Percentiles rank a stretch among this genome's conserved stretches.
phyloP scores from a whole-genome alignment of 2,797 vertebrate species.

The Petrocephalus sullivani region DNA sequence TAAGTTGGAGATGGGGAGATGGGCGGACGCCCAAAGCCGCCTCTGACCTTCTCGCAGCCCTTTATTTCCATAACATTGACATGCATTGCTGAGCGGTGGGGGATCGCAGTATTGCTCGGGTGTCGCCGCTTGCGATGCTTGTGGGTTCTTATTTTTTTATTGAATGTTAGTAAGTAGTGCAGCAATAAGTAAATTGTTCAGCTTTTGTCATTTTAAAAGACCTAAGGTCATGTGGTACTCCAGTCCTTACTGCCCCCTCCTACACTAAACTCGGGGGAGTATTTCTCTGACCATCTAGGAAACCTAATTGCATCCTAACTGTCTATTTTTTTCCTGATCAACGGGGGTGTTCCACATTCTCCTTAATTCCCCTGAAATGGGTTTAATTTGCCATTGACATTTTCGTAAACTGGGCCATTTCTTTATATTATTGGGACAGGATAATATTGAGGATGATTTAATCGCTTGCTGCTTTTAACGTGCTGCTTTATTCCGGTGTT shows the following conservation, averaged over 20 bases:
- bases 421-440: background rate
- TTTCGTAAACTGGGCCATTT: background rate
- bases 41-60: background rate
- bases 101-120: background rate
- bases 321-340: background rate
- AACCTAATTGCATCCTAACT: background rate
- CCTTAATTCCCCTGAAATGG: background rate
- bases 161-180: background rate
- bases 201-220: background rate
- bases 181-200: background rate
- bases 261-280: background rate
- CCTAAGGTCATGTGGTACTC: background rate
- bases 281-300: background rate
- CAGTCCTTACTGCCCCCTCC: background rate
- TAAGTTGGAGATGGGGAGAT: conserved; percentile 40
- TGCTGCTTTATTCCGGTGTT: background rate
- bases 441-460: background rate
- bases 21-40: background rate
- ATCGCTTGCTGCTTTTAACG: background rate
- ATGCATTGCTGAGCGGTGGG: background rate
- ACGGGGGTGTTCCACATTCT: conserved; percentile 11
- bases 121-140: background rate
- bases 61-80: background rate
- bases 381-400: background rate
- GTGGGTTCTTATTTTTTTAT: background rate